Conservation (phyloP, 2,113 vertebrate species). For the Syngnathoides biaculeatus region DNA sequence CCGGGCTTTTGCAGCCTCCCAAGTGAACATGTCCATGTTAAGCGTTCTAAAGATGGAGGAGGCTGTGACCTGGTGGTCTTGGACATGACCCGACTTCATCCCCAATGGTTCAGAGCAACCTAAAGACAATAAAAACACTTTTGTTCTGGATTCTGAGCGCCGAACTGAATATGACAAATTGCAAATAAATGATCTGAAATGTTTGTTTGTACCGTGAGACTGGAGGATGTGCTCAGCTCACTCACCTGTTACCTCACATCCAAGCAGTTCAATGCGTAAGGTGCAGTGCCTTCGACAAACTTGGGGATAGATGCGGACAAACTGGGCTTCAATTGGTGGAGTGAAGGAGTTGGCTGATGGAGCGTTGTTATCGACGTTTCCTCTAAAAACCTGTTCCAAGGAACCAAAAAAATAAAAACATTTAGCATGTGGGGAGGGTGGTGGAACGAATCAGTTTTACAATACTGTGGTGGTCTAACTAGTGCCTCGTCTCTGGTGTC, state of each 20-base stretch:
- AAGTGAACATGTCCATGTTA: constrained; percentile 99
- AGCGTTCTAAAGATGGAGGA: constrained; percentile 95
- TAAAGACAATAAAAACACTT: constrained; percentile 51
- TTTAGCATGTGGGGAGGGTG: constrained; percentile 21
- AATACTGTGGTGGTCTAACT: constrained; percentile 39
- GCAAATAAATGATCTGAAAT: not conserved
- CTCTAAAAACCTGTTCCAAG: constrained; percentile 84
- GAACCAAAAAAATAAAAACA: constrained; percentile 45
- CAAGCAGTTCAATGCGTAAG: constrained; percentile 93
- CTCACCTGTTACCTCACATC: constrained; percentile 91
- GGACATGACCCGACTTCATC: constrained; percentile 96
- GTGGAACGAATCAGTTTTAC: constrained; percentile 35
- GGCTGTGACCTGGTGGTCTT: constrained; percentile 92
- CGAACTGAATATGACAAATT: not conserved
- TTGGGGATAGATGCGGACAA: constrained; percentile 91
- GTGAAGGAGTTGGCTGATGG: constrained; percentile 96
- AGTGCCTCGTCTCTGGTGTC: constrained; percentile 48
- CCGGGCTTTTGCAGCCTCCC: constrained; percentile 95
- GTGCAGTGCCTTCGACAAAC: constrained; percentile 97
- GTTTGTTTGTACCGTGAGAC: no score
- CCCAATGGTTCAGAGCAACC: constrained; percentile 97
- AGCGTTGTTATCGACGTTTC: constrained; percentile 95
- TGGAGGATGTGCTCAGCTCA: constrained; percentile 1
- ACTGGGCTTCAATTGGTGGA: constrained; percentile 92
- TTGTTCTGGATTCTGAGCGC: not conserved